Conservation (phyloP, 2,888 invertebrate species). For the Linyphia triangularis region DNA sequence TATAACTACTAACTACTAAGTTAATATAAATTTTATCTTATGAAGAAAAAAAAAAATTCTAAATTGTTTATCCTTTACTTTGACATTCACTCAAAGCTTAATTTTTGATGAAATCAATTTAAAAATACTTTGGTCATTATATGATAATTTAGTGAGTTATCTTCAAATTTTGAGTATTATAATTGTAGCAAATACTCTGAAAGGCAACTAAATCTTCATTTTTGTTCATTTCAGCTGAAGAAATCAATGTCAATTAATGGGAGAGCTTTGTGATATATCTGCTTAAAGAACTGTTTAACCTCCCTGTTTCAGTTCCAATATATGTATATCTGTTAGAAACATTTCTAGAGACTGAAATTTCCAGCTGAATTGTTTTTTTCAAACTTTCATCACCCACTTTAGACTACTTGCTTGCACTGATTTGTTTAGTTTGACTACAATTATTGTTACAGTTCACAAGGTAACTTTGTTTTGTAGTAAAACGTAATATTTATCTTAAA, state of each 20-base stretch:
- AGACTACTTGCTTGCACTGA: slow-evolving; percentile 52
- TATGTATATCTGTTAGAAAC: slow-evolving; percentile 61
- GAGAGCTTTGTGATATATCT: slow-evolving; percentile 70
- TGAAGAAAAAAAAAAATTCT: not conserved
- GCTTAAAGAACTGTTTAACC: slow-evolving; percentile 51
- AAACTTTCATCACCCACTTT: slow-evolving; percentile 56
- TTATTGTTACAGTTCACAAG: not conserved
- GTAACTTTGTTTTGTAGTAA: not conserved
- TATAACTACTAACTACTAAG: not conserved
- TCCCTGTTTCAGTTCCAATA: slow-evolving; percentile 60
- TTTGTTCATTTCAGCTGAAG: slow-evolving; percentile 61
- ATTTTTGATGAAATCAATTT: not conserved
- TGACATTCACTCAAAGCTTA: not conserved
- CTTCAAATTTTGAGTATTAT: not conserved
- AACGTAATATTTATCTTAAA: not conserved
- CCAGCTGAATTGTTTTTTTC: slow-evolving; percentile 44
- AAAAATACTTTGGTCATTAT: no score
- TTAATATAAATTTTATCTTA: not conserved
- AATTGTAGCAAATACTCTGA: not conserved
- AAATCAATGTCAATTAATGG: slow-evolving; percentile 70
- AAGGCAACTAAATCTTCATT: not conserved
- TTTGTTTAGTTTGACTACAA: slow-evolving; percentile 23
- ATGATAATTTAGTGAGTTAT: not conserved
- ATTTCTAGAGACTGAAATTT: slow-evolving; percentile 48
- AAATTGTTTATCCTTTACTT: not conserved